Evolutionary conservation across 2,113 vertebrate species (phyloP).

Genomic region (Smithornis capensis): DNA sequence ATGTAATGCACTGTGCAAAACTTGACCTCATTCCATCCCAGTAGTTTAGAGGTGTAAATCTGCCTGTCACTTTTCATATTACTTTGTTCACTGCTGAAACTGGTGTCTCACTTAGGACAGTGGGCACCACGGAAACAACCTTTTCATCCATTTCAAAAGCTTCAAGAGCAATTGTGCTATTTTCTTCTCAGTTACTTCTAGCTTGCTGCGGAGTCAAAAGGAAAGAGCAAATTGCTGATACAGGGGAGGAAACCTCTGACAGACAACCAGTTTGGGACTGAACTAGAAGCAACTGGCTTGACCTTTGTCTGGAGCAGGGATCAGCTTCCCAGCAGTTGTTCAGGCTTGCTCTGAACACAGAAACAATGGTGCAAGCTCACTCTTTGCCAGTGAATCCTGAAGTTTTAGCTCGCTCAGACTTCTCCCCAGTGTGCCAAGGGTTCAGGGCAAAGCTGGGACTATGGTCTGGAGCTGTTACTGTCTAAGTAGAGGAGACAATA

Average conservation of each 20-base stretch:
- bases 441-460: not conserved
- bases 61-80: slow-evolving; percentile 20
- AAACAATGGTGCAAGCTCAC: not conserved
- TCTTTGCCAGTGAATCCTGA: not conserved
- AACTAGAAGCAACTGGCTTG: not conserved
- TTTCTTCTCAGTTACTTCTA: not conserved
- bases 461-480: not conserved
- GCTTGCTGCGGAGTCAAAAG: not conserved
- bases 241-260: not conserved
- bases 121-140: not conserved
- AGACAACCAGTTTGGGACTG: not conserved
- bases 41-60: slow-evolving; percentile 10
- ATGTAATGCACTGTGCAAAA: slow-evolving; percentile 46
- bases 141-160: not conserved
- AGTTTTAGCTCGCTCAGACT: not conserved
- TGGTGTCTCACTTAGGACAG: not conserved
- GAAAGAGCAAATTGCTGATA: not conserved
- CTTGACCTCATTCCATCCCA: slow-evolving; percentile 58
- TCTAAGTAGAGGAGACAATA: not conserved
- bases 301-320: not conserved
- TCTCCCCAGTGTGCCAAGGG: not conserved
- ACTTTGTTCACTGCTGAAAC: not conserved
- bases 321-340: not conserved
- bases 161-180: not conserved
- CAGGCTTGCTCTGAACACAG: not conserved